Conservation (phyloP, 2,113 vertebrate genomes). For the Sarotherodon lohbergeri region DNA sequence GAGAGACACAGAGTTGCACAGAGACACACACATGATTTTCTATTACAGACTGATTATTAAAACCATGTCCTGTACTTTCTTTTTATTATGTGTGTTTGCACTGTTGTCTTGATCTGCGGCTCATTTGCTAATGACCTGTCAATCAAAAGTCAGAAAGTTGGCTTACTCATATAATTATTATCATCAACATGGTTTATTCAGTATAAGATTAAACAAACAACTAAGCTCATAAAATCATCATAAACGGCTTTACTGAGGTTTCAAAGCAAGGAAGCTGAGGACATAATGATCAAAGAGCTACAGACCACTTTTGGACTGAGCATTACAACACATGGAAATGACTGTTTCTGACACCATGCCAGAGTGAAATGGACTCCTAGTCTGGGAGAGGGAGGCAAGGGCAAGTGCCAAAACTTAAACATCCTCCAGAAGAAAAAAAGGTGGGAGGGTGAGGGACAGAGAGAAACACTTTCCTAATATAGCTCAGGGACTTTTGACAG, state of each 20-base stretch:
- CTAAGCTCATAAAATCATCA: not conserved
- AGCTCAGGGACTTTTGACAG: constrained; percentile 22
- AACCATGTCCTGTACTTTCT: not conserved
- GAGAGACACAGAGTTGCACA: not conserved
- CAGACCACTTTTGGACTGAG: not conserved
- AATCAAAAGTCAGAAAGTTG: not conserved
- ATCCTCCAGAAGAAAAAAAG: not conserved
- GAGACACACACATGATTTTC: not conserved
- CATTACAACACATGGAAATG: not conserved
- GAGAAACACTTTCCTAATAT: constrained; percentile 53
- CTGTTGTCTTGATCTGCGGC: not conserved
- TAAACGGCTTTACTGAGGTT: accelerated
- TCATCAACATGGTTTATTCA: not conserved
- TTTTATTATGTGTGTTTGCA: not conserved
- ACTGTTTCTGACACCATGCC: constrained; percentile 6
- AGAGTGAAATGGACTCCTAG: constrained; percentile 18
- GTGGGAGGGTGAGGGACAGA: not conserved
- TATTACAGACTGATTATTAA: not conserved
- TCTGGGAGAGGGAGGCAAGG: not conserved
- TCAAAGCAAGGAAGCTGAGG: not conserved
- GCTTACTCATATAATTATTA: not conserved
- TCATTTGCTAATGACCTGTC: not conserved
- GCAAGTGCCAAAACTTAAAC: constrained; percentile 22
- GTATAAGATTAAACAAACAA: not conserved
- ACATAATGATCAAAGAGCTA: not conserved